These are phyloP conservation scores for Lamprologus tigripictilis DNA, from an alignment of 2,113 vertebrate species.

Conservation along the genomic window DNA sequence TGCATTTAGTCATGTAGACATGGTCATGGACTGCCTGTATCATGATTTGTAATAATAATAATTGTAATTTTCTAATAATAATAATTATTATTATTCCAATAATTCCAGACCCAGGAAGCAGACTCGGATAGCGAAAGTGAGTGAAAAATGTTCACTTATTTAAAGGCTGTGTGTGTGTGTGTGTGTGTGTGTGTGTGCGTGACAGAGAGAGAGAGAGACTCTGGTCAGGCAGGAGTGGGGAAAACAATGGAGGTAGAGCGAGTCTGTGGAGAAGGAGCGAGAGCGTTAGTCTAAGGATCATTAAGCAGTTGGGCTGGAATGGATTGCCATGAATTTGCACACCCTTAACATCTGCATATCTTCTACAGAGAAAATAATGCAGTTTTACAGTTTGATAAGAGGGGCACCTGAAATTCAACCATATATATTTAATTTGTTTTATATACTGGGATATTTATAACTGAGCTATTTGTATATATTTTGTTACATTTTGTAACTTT, in stretches of 20 bases:
- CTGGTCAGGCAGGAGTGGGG: background rate
- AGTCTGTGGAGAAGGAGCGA: background rate
- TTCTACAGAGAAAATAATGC: background rate
- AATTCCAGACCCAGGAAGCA: background rate
- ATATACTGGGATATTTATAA: background rate
- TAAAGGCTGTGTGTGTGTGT: background rate
- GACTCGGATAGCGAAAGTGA: background rate
- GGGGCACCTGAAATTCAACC: background rate
- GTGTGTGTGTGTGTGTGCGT: too few relatives aligned
- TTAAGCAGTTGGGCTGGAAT: background rate
- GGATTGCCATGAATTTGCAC: background rate
- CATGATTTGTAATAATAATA: background rate
- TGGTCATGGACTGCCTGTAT: background rate
- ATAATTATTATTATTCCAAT: accelerated
- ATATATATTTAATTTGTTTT: background rate
- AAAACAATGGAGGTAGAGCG: background rate
- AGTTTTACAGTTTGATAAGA: background rate
- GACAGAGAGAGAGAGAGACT: background rate
- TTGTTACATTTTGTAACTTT: background rate
- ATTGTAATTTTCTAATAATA: background rate
- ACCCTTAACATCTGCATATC: background rate
- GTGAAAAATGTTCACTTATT: background rate
- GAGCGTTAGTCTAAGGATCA: background rate
- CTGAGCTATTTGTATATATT: background rate
- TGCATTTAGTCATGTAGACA: background rate